Percentiles rank a stretch among this genome's conserved stretches.
Evolutionary conservation across 2,113 vertebrate species (phyloP).

Genomic region (Tetraodon nigroviridis): DNA sequence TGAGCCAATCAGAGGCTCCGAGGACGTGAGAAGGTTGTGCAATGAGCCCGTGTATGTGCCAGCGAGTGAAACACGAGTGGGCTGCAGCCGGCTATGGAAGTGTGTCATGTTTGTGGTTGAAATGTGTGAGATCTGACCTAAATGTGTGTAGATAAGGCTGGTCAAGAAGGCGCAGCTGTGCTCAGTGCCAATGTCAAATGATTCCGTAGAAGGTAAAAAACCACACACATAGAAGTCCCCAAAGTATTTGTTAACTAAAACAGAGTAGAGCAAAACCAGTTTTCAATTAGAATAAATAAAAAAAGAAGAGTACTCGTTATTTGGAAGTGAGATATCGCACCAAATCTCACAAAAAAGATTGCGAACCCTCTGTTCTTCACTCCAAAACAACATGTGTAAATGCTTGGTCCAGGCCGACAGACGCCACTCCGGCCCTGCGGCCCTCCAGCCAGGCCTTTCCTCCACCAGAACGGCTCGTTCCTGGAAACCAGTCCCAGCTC

Average conservation of each 20-base stretch:
- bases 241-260: too few species aligned
- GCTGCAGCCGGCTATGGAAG: too few species aligned
- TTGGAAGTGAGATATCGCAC: slow-evolving; percentile 2
- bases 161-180: too few species aligned
- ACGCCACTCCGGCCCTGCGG: not conserved
- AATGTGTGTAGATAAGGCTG: too few species aligned
- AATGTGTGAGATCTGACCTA: not conserved
- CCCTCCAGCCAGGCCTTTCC: slow-evolving; percentile 16
- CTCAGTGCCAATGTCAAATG: too few species aligned
- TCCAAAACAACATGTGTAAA: not conserved
- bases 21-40: slow-evolving; percentile 16
- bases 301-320: too few species aligned
- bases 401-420: slow-evolving; percentile 1
- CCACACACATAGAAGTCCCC: too few species aligned
- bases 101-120: not conserved
- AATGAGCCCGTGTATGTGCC: slow-evolving; percentile 1
- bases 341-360: not conserved
- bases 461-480: slow-evolving; percentile 29
- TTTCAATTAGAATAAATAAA: too few species aligned
- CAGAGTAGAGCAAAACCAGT: too few species aligned
- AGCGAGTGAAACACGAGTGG: not conserved
- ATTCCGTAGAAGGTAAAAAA: too few species aligned
- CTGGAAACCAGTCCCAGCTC: slow-evolving; percentile 24
- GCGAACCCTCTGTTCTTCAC: not conserved
- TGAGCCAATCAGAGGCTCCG: slow-evolving; percentile 31